Conservation (phyloP, 2,113 vertebrate genomes). For the Uria lomvia region DNA sequence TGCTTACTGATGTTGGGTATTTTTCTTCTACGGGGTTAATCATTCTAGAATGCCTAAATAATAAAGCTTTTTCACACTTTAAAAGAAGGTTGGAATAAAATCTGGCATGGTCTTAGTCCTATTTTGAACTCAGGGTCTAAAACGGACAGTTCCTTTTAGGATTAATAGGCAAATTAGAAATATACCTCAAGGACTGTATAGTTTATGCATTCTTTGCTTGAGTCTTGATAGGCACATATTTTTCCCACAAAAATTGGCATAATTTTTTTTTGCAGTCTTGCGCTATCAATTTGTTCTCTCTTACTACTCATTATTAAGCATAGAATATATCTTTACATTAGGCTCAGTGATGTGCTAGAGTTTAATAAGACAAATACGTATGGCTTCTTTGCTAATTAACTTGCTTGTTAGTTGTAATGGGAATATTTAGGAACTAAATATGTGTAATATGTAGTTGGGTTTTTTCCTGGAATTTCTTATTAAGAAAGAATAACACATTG, state of each 20-base stretch:
- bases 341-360: background rate
- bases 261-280: background rate
- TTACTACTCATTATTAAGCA: background rate
- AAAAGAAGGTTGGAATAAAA: background rate
- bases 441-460: background rate
- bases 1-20: background rate
- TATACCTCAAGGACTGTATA: background rate
- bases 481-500: background rate
- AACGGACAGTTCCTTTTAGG: background rate
- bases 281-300: background rate
- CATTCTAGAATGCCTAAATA: background rate
- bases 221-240: background rate
- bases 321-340: background rate
- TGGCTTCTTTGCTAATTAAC: background rate
- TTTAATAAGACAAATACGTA: background rate
- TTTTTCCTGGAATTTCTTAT: background rate
- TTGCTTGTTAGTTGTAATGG: background rate
- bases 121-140: background rate
- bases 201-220: background rate
- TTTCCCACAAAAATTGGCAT: background rate
- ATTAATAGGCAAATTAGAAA: background rate
- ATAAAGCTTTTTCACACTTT: background rate
- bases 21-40: background rate
- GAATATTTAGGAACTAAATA: background rate
- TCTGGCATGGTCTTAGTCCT: background rate